Evolutionary conservation across 2,797 vertebrate species (phyloP).

Genomic region (Amniataba percoides): DNA sequence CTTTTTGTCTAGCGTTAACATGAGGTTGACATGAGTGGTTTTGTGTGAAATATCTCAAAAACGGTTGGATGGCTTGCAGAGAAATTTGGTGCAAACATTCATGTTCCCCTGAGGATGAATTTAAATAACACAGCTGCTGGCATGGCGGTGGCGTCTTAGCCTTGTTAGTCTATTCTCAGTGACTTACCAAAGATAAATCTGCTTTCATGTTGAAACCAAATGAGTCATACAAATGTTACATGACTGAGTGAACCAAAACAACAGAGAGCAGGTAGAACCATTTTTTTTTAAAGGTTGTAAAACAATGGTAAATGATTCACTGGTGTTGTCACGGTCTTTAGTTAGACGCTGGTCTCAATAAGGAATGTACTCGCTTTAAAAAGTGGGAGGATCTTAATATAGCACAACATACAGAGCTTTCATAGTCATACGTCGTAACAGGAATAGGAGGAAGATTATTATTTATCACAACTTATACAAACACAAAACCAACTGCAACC

Average conservation of each 20-base stretch:
- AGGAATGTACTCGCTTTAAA: not conserved
- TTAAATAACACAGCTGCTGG: not conserved
- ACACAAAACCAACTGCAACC: constrained; percentile 46
- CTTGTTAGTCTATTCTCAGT: too few species aligned
- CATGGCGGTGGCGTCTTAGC: not conserved
- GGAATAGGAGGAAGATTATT: constrained; percentile 1
- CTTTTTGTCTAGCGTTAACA: not conserved
- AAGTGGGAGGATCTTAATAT: too few species aligned
- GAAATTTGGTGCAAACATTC: not conserved
- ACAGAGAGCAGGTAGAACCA: not conserved
- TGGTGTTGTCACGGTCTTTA: not conserved
- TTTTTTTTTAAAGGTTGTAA: not conserved
- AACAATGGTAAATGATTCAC: not conserved
- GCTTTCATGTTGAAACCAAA: not conserved
- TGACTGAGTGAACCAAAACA: not conserved
- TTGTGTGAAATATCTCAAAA: not conserved
- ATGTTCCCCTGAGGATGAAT: not conserved
- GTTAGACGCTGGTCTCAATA: not conserved
- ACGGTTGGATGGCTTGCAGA: not conserved
- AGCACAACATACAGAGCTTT: not conserved
- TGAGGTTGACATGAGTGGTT: not conserved
- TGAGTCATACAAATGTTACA: not conserved
- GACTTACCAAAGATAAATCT: not conserved
- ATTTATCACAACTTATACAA: constrained; percentile 47
- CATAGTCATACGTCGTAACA: constrained; percentile 6